Evolutionary conservation across 2,888 invertebrate species (phyloP).

Genomic region (Oligia strigilis): DNA sequence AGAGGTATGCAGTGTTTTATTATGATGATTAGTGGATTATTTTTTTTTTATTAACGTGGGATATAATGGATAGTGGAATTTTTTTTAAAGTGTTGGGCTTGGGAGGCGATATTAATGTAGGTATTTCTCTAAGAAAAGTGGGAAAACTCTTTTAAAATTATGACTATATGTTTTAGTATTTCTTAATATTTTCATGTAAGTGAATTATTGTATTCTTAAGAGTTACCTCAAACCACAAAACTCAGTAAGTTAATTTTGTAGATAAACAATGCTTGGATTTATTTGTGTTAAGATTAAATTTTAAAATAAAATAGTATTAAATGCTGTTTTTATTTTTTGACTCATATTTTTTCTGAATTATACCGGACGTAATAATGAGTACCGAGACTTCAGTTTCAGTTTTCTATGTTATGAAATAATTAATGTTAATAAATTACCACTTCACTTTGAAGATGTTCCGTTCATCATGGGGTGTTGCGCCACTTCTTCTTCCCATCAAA

Average conservation of each 20-base stretch:
- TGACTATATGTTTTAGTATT: too few relatives aligned
- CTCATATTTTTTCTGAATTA: background rate
- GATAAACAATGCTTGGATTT: background rate
- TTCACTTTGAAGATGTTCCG: background rate
- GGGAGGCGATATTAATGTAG: background rate
- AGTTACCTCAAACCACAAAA: background rate
- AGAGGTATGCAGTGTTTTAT: conserved; percentile 56
- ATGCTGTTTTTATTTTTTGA: background rate
- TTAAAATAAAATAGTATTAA: background rate
- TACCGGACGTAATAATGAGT: background rate
- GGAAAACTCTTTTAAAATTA: background rate
- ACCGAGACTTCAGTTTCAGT: background rate
- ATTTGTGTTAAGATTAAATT: background rate
- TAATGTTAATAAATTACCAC: background rate
- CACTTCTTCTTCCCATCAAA: background rate
- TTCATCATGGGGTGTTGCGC: background rate
- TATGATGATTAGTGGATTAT: background rate
- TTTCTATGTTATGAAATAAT: background rate
- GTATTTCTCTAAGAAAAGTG: background rate
- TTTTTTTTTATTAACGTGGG: conserved; percentile 11
- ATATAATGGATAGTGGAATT: background rate
- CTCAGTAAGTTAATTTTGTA: background rate
- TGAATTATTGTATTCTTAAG: background rate
- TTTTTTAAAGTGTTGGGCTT: background rate
- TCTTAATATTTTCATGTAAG: background rate